These are phyloP conservation scores for Indri indri DNA, from an alignment of 2,113 vertebrate species.

Conservation along the genomic window DNA sequence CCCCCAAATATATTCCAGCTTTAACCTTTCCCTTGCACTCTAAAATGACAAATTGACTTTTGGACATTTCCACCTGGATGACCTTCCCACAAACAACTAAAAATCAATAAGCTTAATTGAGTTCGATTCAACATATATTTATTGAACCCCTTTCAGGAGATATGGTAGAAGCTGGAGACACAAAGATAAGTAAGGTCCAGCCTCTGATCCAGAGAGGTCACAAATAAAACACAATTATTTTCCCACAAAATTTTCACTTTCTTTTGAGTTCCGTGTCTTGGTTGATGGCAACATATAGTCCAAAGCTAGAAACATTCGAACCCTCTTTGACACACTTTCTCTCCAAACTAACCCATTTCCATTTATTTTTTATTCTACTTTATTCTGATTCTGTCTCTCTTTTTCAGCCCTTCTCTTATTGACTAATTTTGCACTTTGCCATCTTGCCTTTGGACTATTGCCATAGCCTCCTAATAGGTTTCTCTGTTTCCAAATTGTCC, in stretches of 20 bases:
- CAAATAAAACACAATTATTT: background rate
- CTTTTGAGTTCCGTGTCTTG: background rate
- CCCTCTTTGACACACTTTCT: background rate
- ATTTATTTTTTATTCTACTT: background rate
- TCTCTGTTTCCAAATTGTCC: background rate
- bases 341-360: background rate
- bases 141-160: constrained; percentile 41
- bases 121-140: constrained; percentile 59
- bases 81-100: constrained; percentile 57
- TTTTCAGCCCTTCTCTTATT: background rate
- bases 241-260: background rate
- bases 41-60: constrained; percentile 60
- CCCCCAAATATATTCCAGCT: background rate
- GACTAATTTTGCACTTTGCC: background rate
- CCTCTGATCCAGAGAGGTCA: background rate
- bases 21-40: constrained; percentile 45
- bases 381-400: background rate
- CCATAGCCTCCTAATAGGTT: background rate
- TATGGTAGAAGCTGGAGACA: background rate
- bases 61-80: constrained; percentile 51
- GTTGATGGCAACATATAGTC: background rate
- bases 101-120: constrained; percentile 62
- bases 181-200: background rate
- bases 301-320: background rate
- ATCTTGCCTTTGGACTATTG: background rate